Evolutionary conservation across 2,888 invertebrate species (phyloP), one percentile per base, ranked within the genome.

Genomic region (Malacosoma neustria): DNA sequence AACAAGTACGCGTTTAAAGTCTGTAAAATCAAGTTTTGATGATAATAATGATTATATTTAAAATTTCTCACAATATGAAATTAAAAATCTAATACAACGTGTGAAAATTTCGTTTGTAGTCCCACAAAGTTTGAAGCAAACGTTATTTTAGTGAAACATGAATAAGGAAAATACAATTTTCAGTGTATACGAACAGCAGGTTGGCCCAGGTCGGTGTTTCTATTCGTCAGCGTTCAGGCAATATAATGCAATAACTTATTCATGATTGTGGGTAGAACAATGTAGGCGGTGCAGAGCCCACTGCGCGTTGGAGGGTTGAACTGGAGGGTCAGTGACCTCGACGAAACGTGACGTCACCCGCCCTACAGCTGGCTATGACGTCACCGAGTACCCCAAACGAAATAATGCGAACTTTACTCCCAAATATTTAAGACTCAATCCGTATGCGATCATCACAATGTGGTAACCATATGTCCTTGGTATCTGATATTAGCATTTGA

Each of bases 311-410:
- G 65, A 72, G 75, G 70, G 76, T 66, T 67, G 72, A 46, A 61
- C 22, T 7, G 53, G 48, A 29, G 69, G 81, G 76, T 79, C 77
- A 65, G 72, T 64, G 81, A 66, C 72, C 76, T 64, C 66, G 64
- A 50, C 64, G 62, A 64, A 62, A 62, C 70, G 62, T 82, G 81
- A 84, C 81, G 82, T 82, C 81, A 82, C 55, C 66, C 81, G 74
- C 77, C 77, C 77, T 79, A 81, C 84, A 84, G 84, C 84, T 82
- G 82, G 71, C 69, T 60, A 60, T 76, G 82, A 85, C 84, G 80
- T 82, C 84, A 84, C 60, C 54, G 46, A 54, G 39, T 62, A 62
- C 63, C 65, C 67, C 66, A 62, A 61, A 67, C 69, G 71, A 61
- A 64, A 66, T 60, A 63, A 71, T 67, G 51, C 56, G 50, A 55